phyloP scores from a whole-genome alignment of 2,888 invertebrate species.

The Tenthredo scrophulariae region DNA sequence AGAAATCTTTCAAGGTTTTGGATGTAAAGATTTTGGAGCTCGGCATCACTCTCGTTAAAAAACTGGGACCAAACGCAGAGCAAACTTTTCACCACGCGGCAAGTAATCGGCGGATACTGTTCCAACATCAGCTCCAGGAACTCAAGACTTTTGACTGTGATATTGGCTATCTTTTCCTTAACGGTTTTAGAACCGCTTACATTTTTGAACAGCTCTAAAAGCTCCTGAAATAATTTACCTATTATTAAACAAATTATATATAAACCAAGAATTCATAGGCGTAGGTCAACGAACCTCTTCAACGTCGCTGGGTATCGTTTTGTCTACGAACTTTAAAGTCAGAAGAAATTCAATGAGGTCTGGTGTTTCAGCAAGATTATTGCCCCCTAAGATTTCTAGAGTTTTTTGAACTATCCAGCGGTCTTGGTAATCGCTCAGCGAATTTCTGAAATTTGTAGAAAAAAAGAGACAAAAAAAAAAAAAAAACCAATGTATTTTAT shows the following conservation, averaged over 20 bases:
- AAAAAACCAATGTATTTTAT: not conserved
- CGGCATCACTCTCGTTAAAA: constrained; percentile 61
- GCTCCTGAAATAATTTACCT: constrained; percentile 60
- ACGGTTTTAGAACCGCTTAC: constrained; percentile 56
- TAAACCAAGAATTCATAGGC: not conserved
- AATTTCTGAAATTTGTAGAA: not conserved
- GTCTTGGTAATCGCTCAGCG: constrained; percentile 51
- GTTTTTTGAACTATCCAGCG: constrained; percentile 68
- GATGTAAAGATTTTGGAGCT: constrained; percentile 69
- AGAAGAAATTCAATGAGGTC: constrained; percentile 61
- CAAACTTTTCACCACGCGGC: constrained; percentile 71
- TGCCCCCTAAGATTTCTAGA: constrained; percentile 59
- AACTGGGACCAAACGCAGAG: constrained; percentile 65
- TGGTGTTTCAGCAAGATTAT: constrained; percentile 58
- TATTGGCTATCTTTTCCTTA: constrained; percentile 67
- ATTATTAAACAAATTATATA: not conserved
- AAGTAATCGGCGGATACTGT: constrained; percentile 75
- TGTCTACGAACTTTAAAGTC: constrained; percentile 61
- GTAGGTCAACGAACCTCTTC: constrained; percentile 54
- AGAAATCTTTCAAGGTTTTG: constrained; percentile 59
- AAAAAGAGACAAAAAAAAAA: too few species aligned
- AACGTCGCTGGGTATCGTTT: constrained; percentile 59
- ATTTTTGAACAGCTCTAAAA: constrained; percentile 62
- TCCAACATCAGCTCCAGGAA: constrained; percentile 79
- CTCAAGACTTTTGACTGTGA: constrained; percentile 74